Evolutionary conservation across 2,113 vertebrate species (phyloP), one percentile per base, ranked within the genome.

Genomic region (Atherinomorus stipes): DNA sequence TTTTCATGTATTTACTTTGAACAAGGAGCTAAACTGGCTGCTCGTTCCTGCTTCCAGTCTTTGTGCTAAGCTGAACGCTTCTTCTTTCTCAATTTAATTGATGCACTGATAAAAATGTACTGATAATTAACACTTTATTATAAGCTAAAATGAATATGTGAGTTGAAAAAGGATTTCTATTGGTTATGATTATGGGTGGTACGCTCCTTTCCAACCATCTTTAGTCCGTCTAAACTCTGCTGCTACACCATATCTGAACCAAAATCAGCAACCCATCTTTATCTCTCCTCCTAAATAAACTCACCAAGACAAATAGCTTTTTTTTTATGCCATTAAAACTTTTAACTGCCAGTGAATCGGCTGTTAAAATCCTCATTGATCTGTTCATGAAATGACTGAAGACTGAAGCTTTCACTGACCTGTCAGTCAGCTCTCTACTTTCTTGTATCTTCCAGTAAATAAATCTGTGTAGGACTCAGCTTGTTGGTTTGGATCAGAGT

Each of bases 381-480:
- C 37, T 51, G 59, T 38, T 62, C 31, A 25, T 49, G 44, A 61
- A 26, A 62, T 23, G 57, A 50, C 37, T 64, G 31, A 44, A 15
- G 28, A 49, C 63, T 31, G 22, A 44, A 25, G n/a, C 44, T 56
- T 10, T 34, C 40, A 2, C 38, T 22, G 65, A 60, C 25, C 74
- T 12, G 64, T 77, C 61, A 23, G 54, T 65, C 72, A 37, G 25
- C 21, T 9, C 49, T 76, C 37, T 9, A 5, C 66, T 23, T 15
- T 60, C 67, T 52, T 68, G 59, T 80, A 66, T 77, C 71, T 69
- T 71, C 59, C 73, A 78, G 74, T 89, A 63, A 77, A 78, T 80
- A 80, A 62, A 75, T 9, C 25, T 28, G 62, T 68, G 64, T 78
- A 70, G 71, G 71, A 69, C 60, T 76, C 71, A 38, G 78, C 72